Evolutionary conservation across 2,797 vertebrate species (phyloP).

Genomic region (Galaxias olidus): DNA sequence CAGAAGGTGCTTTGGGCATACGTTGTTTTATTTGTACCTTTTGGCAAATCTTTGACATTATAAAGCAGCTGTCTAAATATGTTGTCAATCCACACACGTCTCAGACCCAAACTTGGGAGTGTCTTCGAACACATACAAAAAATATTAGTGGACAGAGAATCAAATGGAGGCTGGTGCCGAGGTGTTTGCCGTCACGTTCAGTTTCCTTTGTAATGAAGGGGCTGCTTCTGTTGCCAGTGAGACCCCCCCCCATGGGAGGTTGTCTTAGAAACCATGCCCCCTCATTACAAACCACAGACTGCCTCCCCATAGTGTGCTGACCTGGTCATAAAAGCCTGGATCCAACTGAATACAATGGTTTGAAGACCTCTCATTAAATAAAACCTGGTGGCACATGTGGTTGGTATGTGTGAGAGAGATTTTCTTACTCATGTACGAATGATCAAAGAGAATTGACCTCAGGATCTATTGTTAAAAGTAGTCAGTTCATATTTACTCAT

Average conservation of each 20-base stretch:
- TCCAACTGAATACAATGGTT: not conserved
- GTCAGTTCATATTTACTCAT: too few relatives aligned
- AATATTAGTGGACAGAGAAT: not conserved
- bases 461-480: too few relatives aligned
- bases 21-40: too few relatives aligned
- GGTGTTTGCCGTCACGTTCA: not conserved
- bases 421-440: too few relatives aligned
- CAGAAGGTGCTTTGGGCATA: too few relatives aligned
- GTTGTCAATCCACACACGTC: too few relatives aligned
- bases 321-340: constrained; percentile 1
- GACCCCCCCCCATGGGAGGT: not conserved
- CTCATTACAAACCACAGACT: not conserved
- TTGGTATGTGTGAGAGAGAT: not conserved
- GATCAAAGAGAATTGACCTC: too few relatives aligned
- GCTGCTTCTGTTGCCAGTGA: not conserved
- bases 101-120: too few relatives aligned
- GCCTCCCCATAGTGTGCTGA: not conserved
- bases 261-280: not conserved
- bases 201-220: not conserved
- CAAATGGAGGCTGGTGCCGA: not conserved
- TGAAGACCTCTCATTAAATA: not conserved
- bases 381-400: not conserved
- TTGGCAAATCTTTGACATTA: too few relatives aligned
- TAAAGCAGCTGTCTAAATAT: too few relatives aligned
- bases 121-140: not conserved